Conservation (phyloP, 2,888 invertebrate genomes). For the Glyphotaelius pellucidus region DNA sequence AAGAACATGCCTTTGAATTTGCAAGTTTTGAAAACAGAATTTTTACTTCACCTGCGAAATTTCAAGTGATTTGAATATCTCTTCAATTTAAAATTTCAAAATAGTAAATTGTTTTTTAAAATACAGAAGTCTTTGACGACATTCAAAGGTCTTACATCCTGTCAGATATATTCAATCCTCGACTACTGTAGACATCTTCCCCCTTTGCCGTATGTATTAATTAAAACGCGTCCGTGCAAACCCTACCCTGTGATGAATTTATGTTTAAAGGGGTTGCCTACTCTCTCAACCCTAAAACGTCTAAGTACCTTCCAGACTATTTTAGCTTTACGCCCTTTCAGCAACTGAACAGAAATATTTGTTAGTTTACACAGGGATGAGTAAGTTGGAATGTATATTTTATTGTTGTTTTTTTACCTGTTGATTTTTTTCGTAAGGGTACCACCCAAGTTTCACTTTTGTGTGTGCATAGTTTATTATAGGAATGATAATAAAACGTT, state of each 20-base stretch:
- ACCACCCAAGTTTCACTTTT: constrained; percentile 40
- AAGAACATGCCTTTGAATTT: not conserved
- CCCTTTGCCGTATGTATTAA: constrained; percentile 48
- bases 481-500: constrained; percentile 12
- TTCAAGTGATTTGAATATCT: not conserved
- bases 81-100: not conserved
- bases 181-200: constrained; percentile 15
- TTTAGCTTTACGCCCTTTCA: constrained; percentile 39
- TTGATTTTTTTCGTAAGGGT: constrained; percentile 50
- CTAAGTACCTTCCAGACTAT: not conserved
- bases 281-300: constrained; percentile 31
- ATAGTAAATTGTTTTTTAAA: not conserved
- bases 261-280: constrained; percentile 44
- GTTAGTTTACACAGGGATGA: constrained; percentile 63
- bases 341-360: constrained; percentile 30
- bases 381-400: constrained; percentile 60
- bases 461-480: constrained; percentile 39
- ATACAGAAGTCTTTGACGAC: not conserved
- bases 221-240: constrained; percentile 53
- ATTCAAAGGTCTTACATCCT: constrained; percentile 22
- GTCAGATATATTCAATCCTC: constrained; percentile 20
- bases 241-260: constrained; percentile 55
- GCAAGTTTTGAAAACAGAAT: not conserved
- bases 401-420: constrained; percentile 63
- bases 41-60: not conserved